Base-by-base conservation (phyloP, 2,888 invertebrate genomes). In the Ischnus inquisitorius region DNA sequence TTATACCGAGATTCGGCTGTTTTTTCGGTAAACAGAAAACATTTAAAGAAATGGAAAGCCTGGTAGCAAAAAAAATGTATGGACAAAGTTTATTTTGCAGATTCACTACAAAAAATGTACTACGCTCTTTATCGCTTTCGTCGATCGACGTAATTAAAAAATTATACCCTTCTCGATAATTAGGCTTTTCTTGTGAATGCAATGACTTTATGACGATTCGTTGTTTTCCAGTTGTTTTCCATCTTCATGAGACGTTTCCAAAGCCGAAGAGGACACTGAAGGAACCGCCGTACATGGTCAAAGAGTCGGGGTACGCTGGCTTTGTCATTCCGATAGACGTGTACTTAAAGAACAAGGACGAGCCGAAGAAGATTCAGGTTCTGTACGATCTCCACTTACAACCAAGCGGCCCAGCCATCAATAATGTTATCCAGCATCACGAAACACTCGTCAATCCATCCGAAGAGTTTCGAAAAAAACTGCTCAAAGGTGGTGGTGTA, bases 301-400 rank as follows among this genome's bases (percentile, higher is more conserved):
- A 97, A 89, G 98, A 99, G 93, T 97, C 98, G n/a, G 99, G 99
- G 5, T 99, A 99, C 95, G 99, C 98, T 82, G 98, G 99, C 43
- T 99, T 99, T 93, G 95, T 96, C 67, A 95, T 99, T 82, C 97
- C 97, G 0, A 98, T 99, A 90, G 98, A 98, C 91, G 96, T 99
- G 88, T 97, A 97, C 93, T 95, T 98, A 87, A 97, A 96, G 89
- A 98, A 97, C 93, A 97, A 97, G 92, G 97, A 98, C 93, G 98
- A 98, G 91, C 98, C 98, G 10, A 97, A 97, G 93, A 97, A 97
- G 91, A 96, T 98, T 90, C 95, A 95, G 88, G 97, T 97, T 93
- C 95, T 95, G 75, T 99, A 99, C 94, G 98, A 99, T 94, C 95
- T 99, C 86, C 96, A 96, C 90, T 94, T 99, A 82, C 97, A 97